Base-by-base conservation (phyloP, 2,888 invertebrate genomes). In the Nephrocerus scutellatus region DNA sequence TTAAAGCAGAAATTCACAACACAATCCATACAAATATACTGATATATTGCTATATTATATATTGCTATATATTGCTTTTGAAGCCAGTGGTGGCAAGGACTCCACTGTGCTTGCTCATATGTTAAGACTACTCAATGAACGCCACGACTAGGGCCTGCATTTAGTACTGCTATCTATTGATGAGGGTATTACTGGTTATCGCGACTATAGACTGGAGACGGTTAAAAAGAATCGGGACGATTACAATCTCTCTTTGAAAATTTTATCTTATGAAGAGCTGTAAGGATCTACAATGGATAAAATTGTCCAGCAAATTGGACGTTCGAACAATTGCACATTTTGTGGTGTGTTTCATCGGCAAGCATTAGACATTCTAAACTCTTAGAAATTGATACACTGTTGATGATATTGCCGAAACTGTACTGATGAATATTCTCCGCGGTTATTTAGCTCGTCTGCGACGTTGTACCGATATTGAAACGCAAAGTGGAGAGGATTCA, bases 241-340 rank as follows among this genome's bases (percentile, higher is more conserved):
- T 64, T 98, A 97, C 72, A 79, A 80, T 54, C 82, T 99, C 72
- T 84, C 92, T 2, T 71, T 99, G 25, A 93, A 89, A 72, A 91
- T 98, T 44, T 72, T 97, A 6, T 96, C 96, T 0, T 98, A 98
- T 61, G 85, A 95, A 71, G 93, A 97, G 54, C 72, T 98, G 5
- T 98, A 97, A 72, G 96, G 96, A 0, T 99, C 98, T 98, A 96
- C 97, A 4, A 96, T 96, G 95, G 98, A 99, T 72, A 86, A 86
- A 57, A 97, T 98, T 64, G 98, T 99, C 1, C 76, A 76, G 28
- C 82, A 84, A 66, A 84, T 85, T 57, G 76, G 75, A 1, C 77
- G 84, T 37, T 92, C 90, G 61, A 98, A 95, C 67, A 98, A 98
- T 68, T 98, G 98, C 51, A 92, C 92, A 6, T 92, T 92, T 63